A percentile compares a stretch with the other conserved stretches of the same genome.
Conservation (phyloP, 2,113 vertebrate genomes). For the Campylomormyrus tamandua region DNA sequence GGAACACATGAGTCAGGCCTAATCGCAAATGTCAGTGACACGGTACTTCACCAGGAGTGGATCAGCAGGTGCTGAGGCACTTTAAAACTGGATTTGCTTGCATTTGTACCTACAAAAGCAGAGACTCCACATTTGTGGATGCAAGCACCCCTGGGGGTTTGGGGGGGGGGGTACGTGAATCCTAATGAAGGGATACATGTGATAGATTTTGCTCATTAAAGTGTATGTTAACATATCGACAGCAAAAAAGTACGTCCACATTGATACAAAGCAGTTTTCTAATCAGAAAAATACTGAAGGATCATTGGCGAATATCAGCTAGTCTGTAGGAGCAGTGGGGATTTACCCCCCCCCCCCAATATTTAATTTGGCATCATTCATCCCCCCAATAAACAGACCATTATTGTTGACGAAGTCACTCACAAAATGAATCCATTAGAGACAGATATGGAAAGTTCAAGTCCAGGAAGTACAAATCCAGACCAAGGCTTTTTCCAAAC, state of each 20-base stretch:
- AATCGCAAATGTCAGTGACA: background rate
- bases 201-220: background rate
- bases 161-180: background rate
- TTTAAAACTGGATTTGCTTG: background rate
- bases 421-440: background rate
- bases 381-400: background rate
- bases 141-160: background rate
- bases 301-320: background rate
- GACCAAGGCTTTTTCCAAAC: background rate
- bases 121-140: background rate
- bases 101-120: background rate
- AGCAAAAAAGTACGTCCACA: background rate
- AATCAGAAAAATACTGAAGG: background rate
- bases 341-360: background rate
- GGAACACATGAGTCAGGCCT: background rate
- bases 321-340: background rate
- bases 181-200: background rate
- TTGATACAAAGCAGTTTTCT: background rate
- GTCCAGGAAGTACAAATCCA: background rate
- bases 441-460: background rate
- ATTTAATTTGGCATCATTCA: background rate
- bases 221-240: background rate
- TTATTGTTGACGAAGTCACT: background rate
- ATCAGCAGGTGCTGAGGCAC: background rate
- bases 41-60: background rate